These are phyloP conservation scores for Phytoseiulus persimilis DNA, from an alignment of 2,888 invertebrate genomes.

Conservation along the genomic window DNA sequence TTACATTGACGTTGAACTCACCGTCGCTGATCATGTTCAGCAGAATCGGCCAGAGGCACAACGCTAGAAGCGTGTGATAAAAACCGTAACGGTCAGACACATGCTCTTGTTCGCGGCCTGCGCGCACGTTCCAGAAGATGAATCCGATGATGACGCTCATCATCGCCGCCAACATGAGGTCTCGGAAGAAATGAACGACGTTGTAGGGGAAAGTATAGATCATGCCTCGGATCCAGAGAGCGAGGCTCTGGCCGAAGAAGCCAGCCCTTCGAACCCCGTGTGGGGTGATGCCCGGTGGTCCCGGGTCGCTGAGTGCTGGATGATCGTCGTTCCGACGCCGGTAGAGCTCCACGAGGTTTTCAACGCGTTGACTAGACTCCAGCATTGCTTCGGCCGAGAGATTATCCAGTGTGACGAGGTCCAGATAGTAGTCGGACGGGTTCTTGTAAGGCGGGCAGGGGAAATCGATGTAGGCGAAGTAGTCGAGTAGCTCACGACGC, in stretches of 20 bases:
- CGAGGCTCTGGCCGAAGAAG: slow-evolving; percentile 62
- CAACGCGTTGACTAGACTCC: slow-evolving; percentile 85
- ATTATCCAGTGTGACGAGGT: slow-evolving; percentile 84
- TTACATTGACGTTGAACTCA: slow-evolving; percentile 40
- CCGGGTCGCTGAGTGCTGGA: slow-evolving; percentile 58
- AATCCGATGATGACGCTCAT: slow-evolving; percentile 75
- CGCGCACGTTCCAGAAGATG: slow-evolving; percentile 77
- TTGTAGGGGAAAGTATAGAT: slow-evolving; percentile 79
- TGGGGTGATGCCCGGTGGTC: slow-evolving; percentile 69
- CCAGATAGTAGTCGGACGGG: slow-evolving; percentile 90
- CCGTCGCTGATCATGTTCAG: slow-evolving; percentile 53
- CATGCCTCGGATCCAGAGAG: slow-evolving; percentile 57
- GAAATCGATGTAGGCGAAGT: slow-evolving; percentile 81
- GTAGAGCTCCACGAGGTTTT: slow-evolving; percentile 74
- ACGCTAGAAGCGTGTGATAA: slow-evolving; percentile 70
- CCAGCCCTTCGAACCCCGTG: slow-evolving; percentile 61
- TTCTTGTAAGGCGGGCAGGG: slow-evolving; percentile 93
- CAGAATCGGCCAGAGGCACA: slow-evolving; percentile 69
- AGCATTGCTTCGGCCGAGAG: slow-evolving; percentile 86
- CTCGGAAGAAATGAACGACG: slow-evolving; percentile 66
- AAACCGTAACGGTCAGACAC: slow-evolving; percentile 63
- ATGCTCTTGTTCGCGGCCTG: slow-evolving; percentile 48
- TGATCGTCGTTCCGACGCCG: slow-evolving; percentile 58
- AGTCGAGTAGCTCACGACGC: slow-evolving; percentile 78
- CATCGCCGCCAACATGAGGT: slow-evolving; percentile 68